Base-by-base conservation (phyloP, 2,113 vertebrate genomes). In the Ciconia boyciana region DNA sequence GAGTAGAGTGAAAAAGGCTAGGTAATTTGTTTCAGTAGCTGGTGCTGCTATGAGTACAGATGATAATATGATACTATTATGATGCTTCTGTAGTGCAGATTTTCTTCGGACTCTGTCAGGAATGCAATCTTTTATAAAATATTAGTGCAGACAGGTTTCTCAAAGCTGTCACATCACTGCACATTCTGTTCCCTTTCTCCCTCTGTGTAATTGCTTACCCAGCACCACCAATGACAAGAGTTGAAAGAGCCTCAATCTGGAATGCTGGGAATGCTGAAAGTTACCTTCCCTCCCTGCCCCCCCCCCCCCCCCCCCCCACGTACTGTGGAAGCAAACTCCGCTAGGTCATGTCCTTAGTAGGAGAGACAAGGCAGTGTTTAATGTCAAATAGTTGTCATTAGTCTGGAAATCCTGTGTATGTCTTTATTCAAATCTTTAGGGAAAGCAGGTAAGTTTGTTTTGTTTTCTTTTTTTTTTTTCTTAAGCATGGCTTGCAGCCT, bases 291-390 rank as follows among this genome's bases (percentile, higher is more conserved):
- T 10, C 41, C 11, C 41, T n/a, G n/a, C 41, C 41, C 41, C 11
- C 41, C 41, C 44, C 41, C 41, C 41, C 11, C 41, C 41, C 41
- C 41, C 11, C 41, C 41, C 41, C 41, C 11, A 1, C 16, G 8
- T 44, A 10, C 32, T 44, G 8, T 0, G 0, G 72, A 84, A 74
- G 13, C 32, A 58, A 81, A 46, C 31, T 80, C 46, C 1, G 0
- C 55, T 51, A 49, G 28, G 20, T 76, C 1, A 1, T 41, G 52
- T 69, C 48, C 44, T 12, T 34, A 76, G 55, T 20, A 62, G 82
- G n/a, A 58, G 51, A 74, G 7, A 51, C 16, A 52, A 70, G 31
- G 10, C 16, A 61, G 41, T 66, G 28, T 64, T 88, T 80, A 55
- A 39, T 29, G 14, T 76, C 71, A 76, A 14, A 44, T 41, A 68